Percentiles rank a stretch among this genome's conserved stretches.
These are phyloP conservation scores for Paraescarpia echinospica DNA, from an alignment of 1,140 invertebrate genomes.

Conservation along the genomic window DNA sequence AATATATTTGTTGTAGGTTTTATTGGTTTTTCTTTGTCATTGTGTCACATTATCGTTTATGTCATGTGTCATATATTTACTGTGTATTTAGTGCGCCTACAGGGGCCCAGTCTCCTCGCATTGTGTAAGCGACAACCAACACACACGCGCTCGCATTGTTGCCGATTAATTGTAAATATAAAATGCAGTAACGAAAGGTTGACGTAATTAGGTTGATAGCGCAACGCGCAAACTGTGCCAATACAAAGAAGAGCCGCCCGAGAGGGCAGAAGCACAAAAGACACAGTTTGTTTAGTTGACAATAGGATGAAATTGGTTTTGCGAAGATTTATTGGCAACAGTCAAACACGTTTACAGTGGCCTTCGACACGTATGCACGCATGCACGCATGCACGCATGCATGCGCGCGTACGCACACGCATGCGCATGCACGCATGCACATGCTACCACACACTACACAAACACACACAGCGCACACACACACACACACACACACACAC, in stretches of 20 bases:
- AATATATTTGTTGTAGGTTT: neutral
- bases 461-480: no score
- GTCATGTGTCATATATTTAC: neutral
- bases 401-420: no score
- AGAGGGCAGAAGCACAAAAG: neutral
- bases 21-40: neutral
- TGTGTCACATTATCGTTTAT: neutral
- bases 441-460: no score
- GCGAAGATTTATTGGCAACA: no score
- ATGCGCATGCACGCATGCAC: no score
- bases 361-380: no score
- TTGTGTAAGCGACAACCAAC: neutral
- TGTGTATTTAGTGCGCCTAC: neutral
- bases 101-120: no score
- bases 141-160: neutral
- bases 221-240: no score
- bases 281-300: neutral
- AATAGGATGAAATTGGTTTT: neutral
- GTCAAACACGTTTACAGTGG: no score
- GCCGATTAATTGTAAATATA: neutral
- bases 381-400: no score
- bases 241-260: neutral
- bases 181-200: neutral
- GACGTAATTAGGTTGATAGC: neutral
- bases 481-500: no score